Percentiles rank a stretch among this genome's conserved stretches.
phyloP scores from a whole-genome alignment of 2,888 invertebrate species.

The Frankliniella fusca region DNA sequence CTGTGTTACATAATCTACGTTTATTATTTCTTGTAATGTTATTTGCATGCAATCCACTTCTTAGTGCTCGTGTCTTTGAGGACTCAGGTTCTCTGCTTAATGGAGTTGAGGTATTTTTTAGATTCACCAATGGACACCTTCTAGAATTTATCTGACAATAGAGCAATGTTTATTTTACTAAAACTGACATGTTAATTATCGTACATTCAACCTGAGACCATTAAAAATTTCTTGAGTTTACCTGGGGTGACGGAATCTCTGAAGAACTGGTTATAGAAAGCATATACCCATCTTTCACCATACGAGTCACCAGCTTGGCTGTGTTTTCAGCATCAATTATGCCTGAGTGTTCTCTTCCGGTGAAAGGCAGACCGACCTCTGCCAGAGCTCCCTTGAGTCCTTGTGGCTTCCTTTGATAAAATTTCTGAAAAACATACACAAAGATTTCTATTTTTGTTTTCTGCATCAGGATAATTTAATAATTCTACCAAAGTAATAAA shows the following conservation, averaged over 20 bases:
- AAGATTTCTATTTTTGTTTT: too few species aligned
- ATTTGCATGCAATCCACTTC: not conserved
- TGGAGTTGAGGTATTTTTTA: not conserved
- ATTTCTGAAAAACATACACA: slow-evolving; percentile 46
- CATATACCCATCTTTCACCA: not conserved
- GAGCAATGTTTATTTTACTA: not conserved
- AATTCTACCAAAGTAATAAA: not conserved
- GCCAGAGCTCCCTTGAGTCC: slow-evolving; percentile 54
- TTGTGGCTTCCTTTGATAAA: slow-evolving; percentile 54
- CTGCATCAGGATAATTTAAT: not conserved
- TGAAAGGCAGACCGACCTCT: slow-evolving; percentile 56
- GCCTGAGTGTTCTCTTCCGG: slow-evolving; percentile 59
- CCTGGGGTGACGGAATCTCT: not conserved
- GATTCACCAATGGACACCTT: not conserved
- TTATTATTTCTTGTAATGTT: not conserved
- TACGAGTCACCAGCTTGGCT: slow-evolving; percentile 47
- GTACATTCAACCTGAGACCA: not conserved
- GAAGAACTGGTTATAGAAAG: not conserved
- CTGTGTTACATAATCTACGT: not conserved
- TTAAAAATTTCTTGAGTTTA: not conserved
- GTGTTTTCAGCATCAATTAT: slow-evolving; percentile 60
- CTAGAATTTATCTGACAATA: not conserved
- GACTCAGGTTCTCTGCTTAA: not conserved
- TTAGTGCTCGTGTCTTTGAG: not conserved
- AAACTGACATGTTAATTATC: not conserved